phyloP scores from a whole-genome alignment of 2,113 vertebrate species.

The Oxyruncus cristatus region DNA sequence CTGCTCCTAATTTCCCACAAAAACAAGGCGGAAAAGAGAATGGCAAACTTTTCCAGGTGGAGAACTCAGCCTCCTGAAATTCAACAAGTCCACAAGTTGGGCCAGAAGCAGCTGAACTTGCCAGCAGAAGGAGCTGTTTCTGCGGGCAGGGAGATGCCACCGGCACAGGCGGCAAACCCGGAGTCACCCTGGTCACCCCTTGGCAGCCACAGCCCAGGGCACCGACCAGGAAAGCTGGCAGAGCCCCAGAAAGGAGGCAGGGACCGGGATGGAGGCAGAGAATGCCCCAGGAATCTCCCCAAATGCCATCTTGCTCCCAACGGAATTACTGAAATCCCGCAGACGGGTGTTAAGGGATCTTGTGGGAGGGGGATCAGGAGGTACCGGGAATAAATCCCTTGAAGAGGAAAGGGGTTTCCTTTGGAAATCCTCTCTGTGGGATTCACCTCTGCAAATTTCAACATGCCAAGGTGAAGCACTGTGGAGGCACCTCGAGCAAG shows the following conservation, averaged over 20 bases:
- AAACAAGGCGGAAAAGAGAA: not conserved
- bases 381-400: not conserved
- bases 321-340: not conserved
- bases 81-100: too few relatives aligned
- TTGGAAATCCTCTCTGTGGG: not conserved
- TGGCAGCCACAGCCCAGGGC: not conserved
- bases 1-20: not conserved
- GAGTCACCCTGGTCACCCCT: not conserved
- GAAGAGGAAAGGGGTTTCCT: not conserved
- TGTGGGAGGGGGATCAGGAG: not conserved
- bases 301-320: not conserved
- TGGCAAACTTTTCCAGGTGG: not conserved
- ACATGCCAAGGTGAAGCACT: fast-evolving
- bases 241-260: not conserved
- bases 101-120: not conserved
- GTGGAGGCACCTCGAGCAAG: not conserved
- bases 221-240: not conserved
- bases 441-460: not conserved
- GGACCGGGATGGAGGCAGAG: not conserved
- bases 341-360: fast-evolving
- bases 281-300: not conserved
- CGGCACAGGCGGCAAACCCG: fast-evolving
- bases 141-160: not conserved
- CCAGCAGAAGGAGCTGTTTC: not conserved
- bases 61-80: not conserved